A percentile compares a stretch with the other conserved stretches of the same genome.
Conservation (phyloP, 2,888 invertebrate species). For the Drepana falcataria region DNA sequence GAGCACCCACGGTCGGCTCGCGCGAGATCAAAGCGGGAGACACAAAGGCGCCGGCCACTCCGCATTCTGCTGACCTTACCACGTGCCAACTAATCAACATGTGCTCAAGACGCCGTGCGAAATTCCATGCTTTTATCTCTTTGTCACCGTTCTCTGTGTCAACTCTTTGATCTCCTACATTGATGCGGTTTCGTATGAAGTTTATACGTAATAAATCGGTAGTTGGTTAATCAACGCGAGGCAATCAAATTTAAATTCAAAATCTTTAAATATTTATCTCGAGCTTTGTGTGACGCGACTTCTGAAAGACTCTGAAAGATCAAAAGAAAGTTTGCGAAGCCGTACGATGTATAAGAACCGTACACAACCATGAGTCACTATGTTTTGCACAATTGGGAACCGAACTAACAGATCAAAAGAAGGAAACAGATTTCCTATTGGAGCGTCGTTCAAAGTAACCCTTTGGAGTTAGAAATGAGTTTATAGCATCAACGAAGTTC, state of each 20-base stretch:
- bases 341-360: not conserved
- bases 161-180: constrained; percentile 4
- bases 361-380: not conserved
- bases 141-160: constrained; percentile 10
- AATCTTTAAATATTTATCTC: not conserved
- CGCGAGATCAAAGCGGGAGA: constrained; percentile 48
- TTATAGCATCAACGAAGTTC: constrained; percentile 37
- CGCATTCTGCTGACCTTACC: constrained; percentile 31
- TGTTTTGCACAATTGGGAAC: not conserved
- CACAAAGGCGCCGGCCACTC: constrained; percentile 35
- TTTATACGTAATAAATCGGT: not conserved
- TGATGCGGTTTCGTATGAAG: not conserved
- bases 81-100: constrained; percentile 33
- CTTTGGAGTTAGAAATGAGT: constrained; percentile 27
- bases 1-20: constrained; percentile 25
- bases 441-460: constrained; percentile 9
- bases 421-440: constrained; percentile 7
- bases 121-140: constrained; percentile 17
- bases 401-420: constrained; percentile 4
- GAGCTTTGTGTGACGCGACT: not conserved
- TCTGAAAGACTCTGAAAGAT: not conserved
- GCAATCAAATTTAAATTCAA: not conserved
- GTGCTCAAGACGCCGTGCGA: constrained; percentile 25
- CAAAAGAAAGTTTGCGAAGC: not conserved
- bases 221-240: not conserved